Evolutionary conservation across 2,797 vertebrate genomes (phyloP).

Genomic region (Urosaurus nigricauda): DNA sequence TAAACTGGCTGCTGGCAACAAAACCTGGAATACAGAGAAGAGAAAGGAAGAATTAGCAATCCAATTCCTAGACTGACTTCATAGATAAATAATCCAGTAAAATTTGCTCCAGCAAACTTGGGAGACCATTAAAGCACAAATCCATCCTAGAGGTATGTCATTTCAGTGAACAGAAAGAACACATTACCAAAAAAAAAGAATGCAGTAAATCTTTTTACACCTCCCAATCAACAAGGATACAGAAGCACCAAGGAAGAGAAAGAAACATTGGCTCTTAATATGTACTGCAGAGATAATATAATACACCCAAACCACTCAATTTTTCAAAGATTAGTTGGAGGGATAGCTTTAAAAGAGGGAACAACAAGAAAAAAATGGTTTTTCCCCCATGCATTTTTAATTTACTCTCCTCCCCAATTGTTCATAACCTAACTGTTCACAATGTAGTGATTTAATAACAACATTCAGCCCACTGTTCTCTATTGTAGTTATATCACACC

Average conservation of each 20-base stretch:
- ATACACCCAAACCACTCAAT: constrained; percentile 16
- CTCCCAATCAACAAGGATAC: not conserved
- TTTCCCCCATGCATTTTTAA: not conserved
- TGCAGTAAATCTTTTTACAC: constrained; percentile 15
- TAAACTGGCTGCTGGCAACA: constrained; percentile 93
- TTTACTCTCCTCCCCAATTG: not conserved
- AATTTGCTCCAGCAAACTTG: not conserved
- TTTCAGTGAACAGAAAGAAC: not conserved
- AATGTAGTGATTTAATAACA: not conserved
- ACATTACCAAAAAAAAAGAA: not conserved
- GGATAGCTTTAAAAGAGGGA: not conserved
- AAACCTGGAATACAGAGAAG: constrained; percentile 80
- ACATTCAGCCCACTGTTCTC: not conserved
- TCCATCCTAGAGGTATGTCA: not conserved
- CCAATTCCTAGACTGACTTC: not conserved
- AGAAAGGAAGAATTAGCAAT: constrained; percentile 33
- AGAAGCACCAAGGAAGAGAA: not conserved
- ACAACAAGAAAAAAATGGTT: not conserved
- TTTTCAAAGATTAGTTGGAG: not conserved
- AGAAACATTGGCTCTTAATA: too few species aligned
- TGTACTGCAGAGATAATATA: not conserved
- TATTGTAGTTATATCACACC: not conserved
- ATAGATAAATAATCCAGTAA: not conserved
- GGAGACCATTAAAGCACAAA: fast-evolving
- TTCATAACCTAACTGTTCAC: not conserved